Evolutionary conservation across 2,113 vertebrate species (phyloP), one percentile per base, ranked within the genome.

Genomic region (Scalopus aquaticus): DNA sequence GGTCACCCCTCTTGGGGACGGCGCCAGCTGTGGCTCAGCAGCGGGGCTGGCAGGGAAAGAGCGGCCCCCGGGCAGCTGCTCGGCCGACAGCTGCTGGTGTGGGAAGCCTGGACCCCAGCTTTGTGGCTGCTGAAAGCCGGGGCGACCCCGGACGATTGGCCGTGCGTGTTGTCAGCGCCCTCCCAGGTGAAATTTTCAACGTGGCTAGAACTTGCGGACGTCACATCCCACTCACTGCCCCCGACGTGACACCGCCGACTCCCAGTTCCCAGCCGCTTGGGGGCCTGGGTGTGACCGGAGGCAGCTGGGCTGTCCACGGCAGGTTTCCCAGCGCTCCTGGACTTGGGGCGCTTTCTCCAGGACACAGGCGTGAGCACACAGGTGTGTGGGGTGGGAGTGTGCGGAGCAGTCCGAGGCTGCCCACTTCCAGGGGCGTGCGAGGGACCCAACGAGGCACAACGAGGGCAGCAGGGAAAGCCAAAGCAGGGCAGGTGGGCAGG

Each of bases 381-480:
- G 0, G 35, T 42, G 42, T 20, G 4, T 0, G 5, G 26, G n/a
- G 0, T 2, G 8, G 26, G 62, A 28, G 16, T 35, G 17, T 19
- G 10, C 3, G 19, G 37, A 37, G 58, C 35, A 17, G 49, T 49
- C 79, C 37, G 17, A 93, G 67, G 20, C 51, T 46, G 32, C 54
- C 37, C 30, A 5, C 26, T 13, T 11, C 24, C n/a, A 35, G 60
- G 0, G 20, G 10, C 32, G 22, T 37, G 39, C 72, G 39, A 76
- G 32, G 64, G 24, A 42, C 76, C n/a, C 44, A 54, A 73, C 76
- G 70, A 69, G 19, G 30, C 46, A 77, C 54, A 26, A 5, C 0
- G 5, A 0, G 28, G 39, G 15, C 35, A 81, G 70, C 6, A 30
- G 9, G 3, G 9, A 11, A 15, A 51, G 49, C n/a, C 28, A 65